Base-by-base conservation (phyloP, 2,113 vertebrate species). In the Glareola pratincola region DNA sequence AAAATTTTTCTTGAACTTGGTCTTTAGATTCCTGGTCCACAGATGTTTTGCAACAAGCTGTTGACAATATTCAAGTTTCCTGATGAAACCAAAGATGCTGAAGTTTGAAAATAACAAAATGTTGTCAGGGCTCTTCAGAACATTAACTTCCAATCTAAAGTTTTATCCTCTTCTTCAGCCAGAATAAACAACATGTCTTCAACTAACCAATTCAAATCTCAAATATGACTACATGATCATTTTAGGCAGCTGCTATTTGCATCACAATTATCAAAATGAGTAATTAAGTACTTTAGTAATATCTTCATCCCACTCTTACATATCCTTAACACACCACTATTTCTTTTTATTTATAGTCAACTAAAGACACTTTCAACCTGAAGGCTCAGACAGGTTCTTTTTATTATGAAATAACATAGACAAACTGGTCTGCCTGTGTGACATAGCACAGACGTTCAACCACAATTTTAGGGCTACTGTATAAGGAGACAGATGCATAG, bases 1-100 rank as follows among this genome's bases (percentile, higher is more conserved):
- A 36, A 92, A 62, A 11, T 16, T 62, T 79, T 73, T 82, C 67
- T 80, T 94, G n/a, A 91, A 87, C 79, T 74, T 87, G 56, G 27
- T 80, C 78, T 96, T 88, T 16, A 80, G 47, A 89, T 93, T 72
- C 81, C 39, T 74, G n/a, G 39, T 72, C 64, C 76, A 87, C 62
- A 93, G 80, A 92, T 90, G 89, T 94, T 94, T 94, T 87, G 54
- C 48, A 95, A 94, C 54, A 97, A 96, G 66, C 57, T 94, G 95
- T 76, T 92, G 92, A 97, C 91, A 97, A 88, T 41, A 89, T 68
- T 79, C 53, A 84, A 86, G 72, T 47, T 47, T 94, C 60, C 54
- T 74, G 41, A 43, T 92, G 60, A 92, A 94, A 94, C 7, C 71
- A 92, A 87, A 96, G 53, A 77, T 30, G 32, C 10, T n/a, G 54